phyloP scores from a whole-genome alignment of 2,888 invertebrate species.

The Physocephala rufipes region DNA sequence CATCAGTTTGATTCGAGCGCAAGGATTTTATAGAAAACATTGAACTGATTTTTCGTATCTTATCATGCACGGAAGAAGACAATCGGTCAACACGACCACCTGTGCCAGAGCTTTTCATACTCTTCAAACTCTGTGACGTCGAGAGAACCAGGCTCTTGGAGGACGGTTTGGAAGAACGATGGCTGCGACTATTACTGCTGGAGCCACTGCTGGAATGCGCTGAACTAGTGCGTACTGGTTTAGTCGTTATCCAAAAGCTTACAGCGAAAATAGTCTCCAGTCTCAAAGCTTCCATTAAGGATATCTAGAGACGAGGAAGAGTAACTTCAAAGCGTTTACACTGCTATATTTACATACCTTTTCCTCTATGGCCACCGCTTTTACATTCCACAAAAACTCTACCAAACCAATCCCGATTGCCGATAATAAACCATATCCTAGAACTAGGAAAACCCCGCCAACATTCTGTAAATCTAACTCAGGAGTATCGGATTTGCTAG shows the following conservation, averaged over 20 bases:
- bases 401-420: constrained; percentile 79
- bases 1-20: constrained; percentile 41
- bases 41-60: constrained; percentile 59
- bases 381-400: constrained; percentile 87
- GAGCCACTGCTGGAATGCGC: constrained; percentile 48
- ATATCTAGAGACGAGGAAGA: constrained; percentile 74
- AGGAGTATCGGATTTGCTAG: constrained; percentile 55
- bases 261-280: constrained; percentile 78
- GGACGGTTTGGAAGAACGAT: constrained; percentile 50
- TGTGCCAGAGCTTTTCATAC: constrained; percentile 52
- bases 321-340: too few relatives aligned
- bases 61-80: constrained; percentile 55
- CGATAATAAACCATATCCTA: constrained; percentile 76
- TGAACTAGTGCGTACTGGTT: constrained; percentile 70
- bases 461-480: constrained; percentile 73
- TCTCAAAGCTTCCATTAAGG: constrained; percentile 74
- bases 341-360: constrained; percentile 75
- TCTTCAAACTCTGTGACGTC: constrained; percentile 51
- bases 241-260: constrained; percentile 77
- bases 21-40: constrained; percentile 61
- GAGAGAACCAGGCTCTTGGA: constrained; percentile 55
- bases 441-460: constrained; percentile 89
- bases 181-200: constrained; percentile 28
- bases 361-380: constrained; percentile 79
- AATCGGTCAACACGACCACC: constrained; percentile 44